Evolutionary conservation across 2,888 invertebrate species (phyloP), one percentile per base, ranked within the genome.

Genomic region (Ochropleura plecta): DNA sequence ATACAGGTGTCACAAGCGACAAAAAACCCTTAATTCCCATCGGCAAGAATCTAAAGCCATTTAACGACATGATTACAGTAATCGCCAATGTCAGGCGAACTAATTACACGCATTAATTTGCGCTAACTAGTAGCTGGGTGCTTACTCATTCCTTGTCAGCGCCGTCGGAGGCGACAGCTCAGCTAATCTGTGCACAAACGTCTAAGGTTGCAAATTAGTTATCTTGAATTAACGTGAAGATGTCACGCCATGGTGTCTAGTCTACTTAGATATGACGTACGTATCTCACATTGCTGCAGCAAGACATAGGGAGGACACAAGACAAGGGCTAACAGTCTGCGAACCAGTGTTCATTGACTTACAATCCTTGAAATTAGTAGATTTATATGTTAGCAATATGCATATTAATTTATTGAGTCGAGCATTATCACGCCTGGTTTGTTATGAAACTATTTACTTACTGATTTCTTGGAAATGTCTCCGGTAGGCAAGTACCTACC

Each of bases 401-500:
- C 64, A 80, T 76, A 76, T 73, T 67, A 67, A 55, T 84, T 74
- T 76, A 80, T 75, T 70, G 67, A 78, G 71, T 72, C 60, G 71
- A 75, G 60, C 55, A 66, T 70, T 65, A 57, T 76, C 70, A 70
- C 76, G 80, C 78, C 72, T 81, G 81, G 79, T 82, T 76, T 78
- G 79, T 85, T 87, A 86, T 87, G 85, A 90, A 90, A 90, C 88
- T 90, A 89, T 89, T 90, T 89, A 86, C 86, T 82, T 86, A 82
- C 78, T 70, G 78, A 78, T 86, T 92, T 94, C 94, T 91, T 72
- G 88, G 94, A 94, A 94, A 87, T 87, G 88, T 90, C 90, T 88
- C 88, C 87, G 86, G 89, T 89, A 91, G 90, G 91, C 90, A 90
- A 89, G 88, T 88, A 88, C 88, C 85, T 88, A 86, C 86, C 88